Conservation (phyloP, 37 sponge, comb jelly and placozoan species). For the Oopsacas minuta region DNA sequence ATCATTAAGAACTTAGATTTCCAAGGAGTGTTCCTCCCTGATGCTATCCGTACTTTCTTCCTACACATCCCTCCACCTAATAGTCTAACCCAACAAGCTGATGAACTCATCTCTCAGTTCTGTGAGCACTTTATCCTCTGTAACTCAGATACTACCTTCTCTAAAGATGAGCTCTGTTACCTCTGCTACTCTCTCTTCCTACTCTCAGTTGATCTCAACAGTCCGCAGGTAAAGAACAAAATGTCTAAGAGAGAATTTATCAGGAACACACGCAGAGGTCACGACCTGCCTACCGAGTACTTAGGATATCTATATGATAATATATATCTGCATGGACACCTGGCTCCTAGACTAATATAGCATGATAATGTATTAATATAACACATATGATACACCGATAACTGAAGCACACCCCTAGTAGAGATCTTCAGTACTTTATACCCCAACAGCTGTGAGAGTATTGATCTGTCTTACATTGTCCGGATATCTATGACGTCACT, state of each 20-base stretch:
- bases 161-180: slow-evolving; percentile 31
- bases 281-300: slow-evolving; percentile 26
- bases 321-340: slow-evolving; percentile 59
- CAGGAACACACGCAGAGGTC: slow-evolving; percentile 32
- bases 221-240: slow-evolving; percentile 77
- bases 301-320: slow-evolving; percentile 69
- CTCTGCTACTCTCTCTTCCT: slow-evolving; percentile 72
- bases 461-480: neutral
- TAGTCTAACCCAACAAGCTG: slow-evolving; percentile 38
- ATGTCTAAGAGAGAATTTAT: slow-evolving; percentile 87
- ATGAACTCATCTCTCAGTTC: slow-evolving; percentile 39
- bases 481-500: neutral
- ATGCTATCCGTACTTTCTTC: slow-evolving; percentile 61
- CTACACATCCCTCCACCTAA: slow-evolving; percentile 54
- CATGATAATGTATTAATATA: neutral
- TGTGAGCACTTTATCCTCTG: slow-evolving; percentile 36
- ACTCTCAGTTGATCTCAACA: slow-evolving; percentile 61
- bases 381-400: too few relatives aligned
- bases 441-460: neutral
- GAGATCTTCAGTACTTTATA: neutral
- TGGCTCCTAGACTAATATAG: slow-evolving; percentile 24
- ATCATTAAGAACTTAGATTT: slow-evolving; percentile 35
- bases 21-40: slow-evolving; percentile 42
- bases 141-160: slow-evolving; percentile 25
- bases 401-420: too few relatives aligned